phyloP scores from a whole-genome alignment of 64 coral and sea anemone species.

The Platygyra sinensis region DNA sequence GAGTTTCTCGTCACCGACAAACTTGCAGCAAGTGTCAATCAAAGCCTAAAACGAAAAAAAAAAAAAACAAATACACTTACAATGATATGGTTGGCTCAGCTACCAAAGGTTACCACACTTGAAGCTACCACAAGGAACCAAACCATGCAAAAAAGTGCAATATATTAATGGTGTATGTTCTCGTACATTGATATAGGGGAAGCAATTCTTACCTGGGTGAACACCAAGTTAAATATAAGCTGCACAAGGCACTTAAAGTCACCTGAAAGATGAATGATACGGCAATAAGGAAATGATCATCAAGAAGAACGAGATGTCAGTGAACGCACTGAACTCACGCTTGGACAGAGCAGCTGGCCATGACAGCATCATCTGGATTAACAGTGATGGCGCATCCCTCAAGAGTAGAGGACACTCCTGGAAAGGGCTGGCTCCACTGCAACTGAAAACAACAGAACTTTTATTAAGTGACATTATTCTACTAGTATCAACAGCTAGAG shows the following conservation, averaged over 20 bases:
- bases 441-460: neutral
- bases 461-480: too few species aligned
- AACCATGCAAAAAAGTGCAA: too few species aligned
- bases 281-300: neutral
- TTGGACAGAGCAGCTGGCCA: constrained; percentile 62
- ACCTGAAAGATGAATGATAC: constrained; percentile 13
- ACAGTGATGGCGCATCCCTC: constrained; percentile 75
- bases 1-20: constrained; percentile 85
- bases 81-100: neutral
- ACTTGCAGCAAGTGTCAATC: constrained; percentile 86
- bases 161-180: too few species aligned
- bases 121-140: too few species aligned
- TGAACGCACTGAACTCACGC: constrained; percentile 50
- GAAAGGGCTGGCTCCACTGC: neutral
- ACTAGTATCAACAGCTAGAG: neutral
- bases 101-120: neutral
- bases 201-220: constrained; percentile 59
- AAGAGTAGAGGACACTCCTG: constrained; percentile 60
- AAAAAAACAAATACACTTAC: neutral
- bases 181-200: neutral
- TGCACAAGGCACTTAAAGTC: constrained; percentile 86
- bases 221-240: constrained; percentile 71
- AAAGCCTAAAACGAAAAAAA: constrained; percentile 31
- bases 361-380: constrained; percentile 78
- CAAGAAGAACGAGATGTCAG: neutral